Percentiles rank a stretch among this genome's conserved stretches.
These are phyloP conservation scores for Halocaridina rubra DNA, from an alignment of 2,888 invertebrate genomes.

Conservation along the genomic window DNA sequence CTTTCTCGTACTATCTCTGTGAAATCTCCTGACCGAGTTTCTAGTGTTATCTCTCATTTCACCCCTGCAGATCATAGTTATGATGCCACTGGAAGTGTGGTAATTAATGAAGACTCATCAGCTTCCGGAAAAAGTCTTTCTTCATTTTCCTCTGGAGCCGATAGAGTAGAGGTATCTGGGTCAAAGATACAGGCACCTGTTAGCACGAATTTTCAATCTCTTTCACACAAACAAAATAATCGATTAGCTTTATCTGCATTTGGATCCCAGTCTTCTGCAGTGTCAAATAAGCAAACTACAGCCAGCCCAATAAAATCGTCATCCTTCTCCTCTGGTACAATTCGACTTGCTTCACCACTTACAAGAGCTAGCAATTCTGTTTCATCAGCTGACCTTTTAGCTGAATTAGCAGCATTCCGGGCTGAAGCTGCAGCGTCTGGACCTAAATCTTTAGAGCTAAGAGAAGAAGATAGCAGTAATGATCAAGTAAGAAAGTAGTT, in stretches of 20 bases:
- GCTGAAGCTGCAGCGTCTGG: constrained; percentile 43
- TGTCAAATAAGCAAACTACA: background rate
- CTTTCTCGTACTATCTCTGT: constrained; percentile 29
- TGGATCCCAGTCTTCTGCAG: too few species aligned
- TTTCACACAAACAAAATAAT: too few species aligned
- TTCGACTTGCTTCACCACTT: constrained; percentile 24
- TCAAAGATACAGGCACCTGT: too few species aligned
- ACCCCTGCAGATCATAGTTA: constrained; percentile 35
- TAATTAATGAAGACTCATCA: background rate
- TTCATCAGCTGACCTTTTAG: constrained; percentile 41
- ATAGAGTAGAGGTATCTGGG: too few species aligned
- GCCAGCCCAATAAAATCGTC: background rate
- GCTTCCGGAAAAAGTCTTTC: background rate
- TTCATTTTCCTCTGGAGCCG: too few species aligned
- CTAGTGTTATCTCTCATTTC: constrained; percentile 31
- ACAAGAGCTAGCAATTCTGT: constrained; percentile 26
- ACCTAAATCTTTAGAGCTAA: too few species aligned
- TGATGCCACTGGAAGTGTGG: constrained; percentile 25
- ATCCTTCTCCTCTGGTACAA: constrained; percentile 7
- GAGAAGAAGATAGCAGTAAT: too few species aligned
- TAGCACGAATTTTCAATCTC: too few species aligned
- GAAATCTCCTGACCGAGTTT: constrained; percentile 3
- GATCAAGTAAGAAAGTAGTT: too few species aligned
- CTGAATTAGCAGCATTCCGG: constrained; percentile 49
- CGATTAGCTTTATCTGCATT: too few species aligned